Percentiles rank a stretch among this genome's conserved stretches.
Conservation (phyloP, 2,888 invertebrate species). For the Mystacides longicornis region DNA sequence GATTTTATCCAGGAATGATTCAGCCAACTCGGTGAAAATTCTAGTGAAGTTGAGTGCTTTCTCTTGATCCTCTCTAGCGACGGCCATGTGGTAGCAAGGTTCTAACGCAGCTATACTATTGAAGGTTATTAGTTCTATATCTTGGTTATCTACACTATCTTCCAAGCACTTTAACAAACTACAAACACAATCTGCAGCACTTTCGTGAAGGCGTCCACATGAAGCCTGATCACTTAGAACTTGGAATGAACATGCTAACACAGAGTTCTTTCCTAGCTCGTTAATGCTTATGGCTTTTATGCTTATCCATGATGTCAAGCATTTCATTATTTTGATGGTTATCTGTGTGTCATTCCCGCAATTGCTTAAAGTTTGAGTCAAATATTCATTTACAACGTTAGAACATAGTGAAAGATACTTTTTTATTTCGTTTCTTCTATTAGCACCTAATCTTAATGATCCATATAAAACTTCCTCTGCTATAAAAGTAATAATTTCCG, state of each 20-base stretch:
- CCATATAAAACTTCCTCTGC: constrained; percentile 92
- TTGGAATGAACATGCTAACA: constrained; percentile 66
- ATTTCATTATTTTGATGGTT: constrained; percentile 68
- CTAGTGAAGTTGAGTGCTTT: constrained; percentile 91
- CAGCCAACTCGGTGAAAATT: constrained; percentile 90
- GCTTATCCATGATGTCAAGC: constrained; percentile 88
- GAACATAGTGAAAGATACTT: constrained; percentile 71
- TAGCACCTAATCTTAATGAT: constrained; percentile 78
- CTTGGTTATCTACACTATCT: constrained; percentile 62
- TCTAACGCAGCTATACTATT: constrained; percentile 74
- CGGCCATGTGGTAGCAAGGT: constrained; percentile 81
- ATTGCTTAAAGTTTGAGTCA: constrained; percentile 67
- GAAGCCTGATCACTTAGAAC: constrained; percentile 56
- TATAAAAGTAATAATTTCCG: constrained; percentile 88
- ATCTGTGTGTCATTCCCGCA: constrained; percentile 58
- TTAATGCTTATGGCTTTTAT: constrained; percentile 73
- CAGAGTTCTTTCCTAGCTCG: constrained; percentile 63
- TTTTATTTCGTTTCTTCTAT: constrained; percentile 78
- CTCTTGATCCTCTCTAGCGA: constrained; percentile 89
- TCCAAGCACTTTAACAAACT: constrained; percentile 77
- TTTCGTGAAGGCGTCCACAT: constrained; percentile 68
- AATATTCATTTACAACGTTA: constrained; percentile 67
- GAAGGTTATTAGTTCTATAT: constrained; percentile 73
- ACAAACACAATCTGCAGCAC: constrained; percentile 86
- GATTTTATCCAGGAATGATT: constrained; percentile 82